Conservation (phyloP, 92 coral and sea anemone species). For the Siderastrea radians region DNA sequence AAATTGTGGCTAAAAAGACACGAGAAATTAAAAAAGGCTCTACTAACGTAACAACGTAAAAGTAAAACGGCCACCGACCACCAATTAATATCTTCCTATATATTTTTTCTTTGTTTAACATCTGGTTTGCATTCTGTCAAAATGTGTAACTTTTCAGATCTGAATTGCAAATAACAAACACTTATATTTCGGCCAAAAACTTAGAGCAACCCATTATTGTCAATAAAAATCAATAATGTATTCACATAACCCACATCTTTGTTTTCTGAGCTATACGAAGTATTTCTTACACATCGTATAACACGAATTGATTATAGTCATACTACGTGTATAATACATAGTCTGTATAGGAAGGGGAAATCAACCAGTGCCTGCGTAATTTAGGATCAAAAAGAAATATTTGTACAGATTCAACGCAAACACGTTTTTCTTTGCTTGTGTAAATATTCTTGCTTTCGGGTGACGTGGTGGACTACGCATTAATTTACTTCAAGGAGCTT, state of each 20-base stretch:
- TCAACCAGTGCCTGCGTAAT: neutral
- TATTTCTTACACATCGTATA: neutral
- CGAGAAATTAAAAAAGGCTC: no score
- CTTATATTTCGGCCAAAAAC: neutral
- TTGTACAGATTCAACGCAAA: conserved; percentile 13
- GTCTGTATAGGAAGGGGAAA: neutral
- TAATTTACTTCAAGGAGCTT: neutral
- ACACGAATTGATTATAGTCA: neutral
- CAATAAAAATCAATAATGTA: neutral
- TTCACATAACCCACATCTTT: neutral
- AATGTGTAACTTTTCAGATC: neutral
- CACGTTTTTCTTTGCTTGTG: conserved; percentile 6
- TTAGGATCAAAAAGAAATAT: conserved; percentile 15
- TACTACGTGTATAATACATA: neutral
- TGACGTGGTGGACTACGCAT: neutral
- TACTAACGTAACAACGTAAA: no score
- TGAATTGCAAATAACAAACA: conserved; percentile 2
- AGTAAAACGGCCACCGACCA: no score
- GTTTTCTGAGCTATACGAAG: neutral
- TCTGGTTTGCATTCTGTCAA: conserved; percentile 15
- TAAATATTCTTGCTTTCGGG: conserved; percentile 1
- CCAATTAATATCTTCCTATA: neutral
- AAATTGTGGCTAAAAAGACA: no score
- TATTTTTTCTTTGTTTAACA: neutral
- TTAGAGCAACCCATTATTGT: neutral